These are phyloP conservation scores for Crocuta crocuta DNA, from an alignment of 2,113 vertebrate species.

Conservation along the genomic window DNA sequence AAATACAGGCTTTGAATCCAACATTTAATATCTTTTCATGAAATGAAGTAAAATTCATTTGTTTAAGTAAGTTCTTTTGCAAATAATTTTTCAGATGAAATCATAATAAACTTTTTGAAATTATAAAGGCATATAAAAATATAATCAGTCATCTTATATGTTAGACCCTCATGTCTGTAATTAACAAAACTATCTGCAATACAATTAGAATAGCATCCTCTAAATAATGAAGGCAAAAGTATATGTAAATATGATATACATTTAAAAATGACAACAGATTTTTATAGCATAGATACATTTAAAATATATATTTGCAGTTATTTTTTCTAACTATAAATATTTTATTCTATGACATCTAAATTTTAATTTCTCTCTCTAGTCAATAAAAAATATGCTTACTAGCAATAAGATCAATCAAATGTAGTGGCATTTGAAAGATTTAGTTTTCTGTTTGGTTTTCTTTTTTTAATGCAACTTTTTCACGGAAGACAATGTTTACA, in stretches of 20 bases:
- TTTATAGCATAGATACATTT: background rate
- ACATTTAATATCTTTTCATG: slow-evolving; percentile 52
- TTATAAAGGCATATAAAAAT: slow-evolving; percentile 52
- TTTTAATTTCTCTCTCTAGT: slow-evolving; percentile 28
- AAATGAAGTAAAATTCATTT: slow-evolving; percentile 59
- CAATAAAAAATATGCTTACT: slow-evolving; percentile 23
- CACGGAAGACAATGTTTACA: slow-evolving; percentile 11
- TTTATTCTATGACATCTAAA: background rate
- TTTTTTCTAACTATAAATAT: background rate
- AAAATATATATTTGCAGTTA: background rate
- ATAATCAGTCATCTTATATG: background rate
- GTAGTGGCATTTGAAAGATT: background rate
- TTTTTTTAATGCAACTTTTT: slow-evolving; percentile 11
- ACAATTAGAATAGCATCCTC: background rate
- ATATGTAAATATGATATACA: background rate
- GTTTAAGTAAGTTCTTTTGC: slow-evolving; percentile 50
- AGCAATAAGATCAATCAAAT: background rate
- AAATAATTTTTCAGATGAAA: slow-evolving; percentile 67
- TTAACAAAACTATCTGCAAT: slow-evolving; percentile 30
- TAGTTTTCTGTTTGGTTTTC: background rate
- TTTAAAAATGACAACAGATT: background rate
- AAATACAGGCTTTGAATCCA: slow-evolving; percentile 54
- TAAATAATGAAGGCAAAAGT: background rate
- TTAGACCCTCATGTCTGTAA: slow-evolving; percentile 31
- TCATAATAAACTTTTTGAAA: slow-evolving; percentile 54